Conservation (phyloP, 2,113 vertebrate species). For the Scomber colias region DNA sequence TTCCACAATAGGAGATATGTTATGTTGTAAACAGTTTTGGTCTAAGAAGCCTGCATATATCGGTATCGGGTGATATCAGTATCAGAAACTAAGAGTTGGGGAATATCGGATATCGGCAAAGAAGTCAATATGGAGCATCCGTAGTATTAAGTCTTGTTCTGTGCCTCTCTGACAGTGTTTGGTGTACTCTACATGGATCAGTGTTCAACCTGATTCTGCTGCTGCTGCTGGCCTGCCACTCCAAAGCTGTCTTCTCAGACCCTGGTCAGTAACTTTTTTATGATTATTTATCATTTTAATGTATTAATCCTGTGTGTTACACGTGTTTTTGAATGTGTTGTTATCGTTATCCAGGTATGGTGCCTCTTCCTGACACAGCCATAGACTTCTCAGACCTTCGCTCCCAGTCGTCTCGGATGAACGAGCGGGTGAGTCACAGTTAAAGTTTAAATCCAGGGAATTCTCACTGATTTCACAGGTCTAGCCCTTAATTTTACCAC, state of each 20-base stretch:
- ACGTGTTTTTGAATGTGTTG: neutral
- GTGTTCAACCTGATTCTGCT: constrained; percentile 87
- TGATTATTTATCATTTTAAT: neutral
- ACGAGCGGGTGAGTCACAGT: constrained; percentile 84
- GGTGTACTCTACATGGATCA: constrained; percentile 87
- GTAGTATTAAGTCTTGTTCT: neutral
- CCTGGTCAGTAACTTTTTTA: constrained; percentile 79
- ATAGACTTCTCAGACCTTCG: constrained; percentile 90
- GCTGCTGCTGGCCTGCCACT: constrained; percentile 87
- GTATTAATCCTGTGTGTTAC: neutral
- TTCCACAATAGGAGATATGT: no score
- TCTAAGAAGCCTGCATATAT: no score
- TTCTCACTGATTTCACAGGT: neutral
- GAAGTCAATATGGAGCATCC: no score
- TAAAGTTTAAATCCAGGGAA: no score
- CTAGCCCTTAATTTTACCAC: no score
- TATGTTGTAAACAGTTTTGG: no score
- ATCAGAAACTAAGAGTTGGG: no score
- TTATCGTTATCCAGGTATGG: constrained; percentile 79
- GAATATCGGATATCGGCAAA: no score
- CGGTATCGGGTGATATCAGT: no score
- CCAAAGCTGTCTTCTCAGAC: constrained; percentile 88
- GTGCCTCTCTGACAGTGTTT: constrained; percentile 75
- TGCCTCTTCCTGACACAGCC: constrained; percentile 87
- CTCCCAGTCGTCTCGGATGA: constrained; percentile 89